These are phyloP conservation scores for Halictus rubicundus DNA, from an alignment of 1,140 invertebrate species.

Conservation along the genomic window DNA sequence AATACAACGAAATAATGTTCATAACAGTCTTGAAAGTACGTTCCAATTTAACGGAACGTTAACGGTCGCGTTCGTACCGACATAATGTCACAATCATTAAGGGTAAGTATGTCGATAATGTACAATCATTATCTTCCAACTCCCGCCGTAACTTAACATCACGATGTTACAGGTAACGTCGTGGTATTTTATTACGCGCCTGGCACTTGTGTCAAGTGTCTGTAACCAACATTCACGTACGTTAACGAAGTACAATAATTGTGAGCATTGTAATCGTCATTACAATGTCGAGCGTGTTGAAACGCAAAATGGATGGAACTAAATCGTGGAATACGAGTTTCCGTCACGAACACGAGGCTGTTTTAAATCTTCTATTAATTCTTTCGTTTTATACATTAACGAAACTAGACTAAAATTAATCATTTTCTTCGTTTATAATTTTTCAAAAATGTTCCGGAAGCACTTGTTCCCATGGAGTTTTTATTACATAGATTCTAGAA, in stretches of 20 bases:
- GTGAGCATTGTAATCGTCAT: not conserved
- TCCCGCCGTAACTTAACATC: not conserved
- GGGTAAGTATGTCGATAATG: slow-evolving; percentile 2
- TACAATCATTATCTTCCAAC: slow-evolving; percentile 5
- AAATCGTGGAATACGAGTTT: too few species aligned
- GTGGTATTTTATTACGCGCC: slow-evolving; percentile 4
- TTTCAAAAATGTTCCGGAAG: too few species aligned
- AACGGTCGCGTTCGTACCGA: not conserved
- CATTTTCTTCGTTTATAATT: too few species aligned
- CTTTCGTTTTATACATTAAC: too few species aligned
- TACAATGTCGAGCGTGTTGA: not conserved
- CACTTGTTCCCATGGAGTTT: too few species aligned
- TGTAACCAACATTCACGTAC: not conserved
- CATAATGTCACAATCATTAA: not conserved
- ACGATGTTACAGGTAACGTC: not conserved
- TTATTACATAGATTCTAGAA: too few species aligned
- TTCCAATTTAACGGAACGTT: not conserved
- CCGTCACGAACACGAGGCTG: too few species aligned
- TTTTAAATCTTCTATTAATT: too few species aligned
- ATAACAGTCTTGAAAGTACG: not conserved
- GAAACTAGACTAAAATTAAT: too few species aligned
- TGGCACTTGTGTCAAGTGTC: not conserved
- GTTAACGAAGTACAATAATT: slow-evolving; percentile 11
- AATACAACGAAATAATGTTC: too few species aligned
- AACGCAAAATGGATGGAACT: too few species aligned